A percentile compares a stretch with the other conserved stretches of the same genome.
Evolutionary conservation across 2,797 vertebrate genomes (phyloP).

Genomic region (Moxostoma hubbsi): DNA sequence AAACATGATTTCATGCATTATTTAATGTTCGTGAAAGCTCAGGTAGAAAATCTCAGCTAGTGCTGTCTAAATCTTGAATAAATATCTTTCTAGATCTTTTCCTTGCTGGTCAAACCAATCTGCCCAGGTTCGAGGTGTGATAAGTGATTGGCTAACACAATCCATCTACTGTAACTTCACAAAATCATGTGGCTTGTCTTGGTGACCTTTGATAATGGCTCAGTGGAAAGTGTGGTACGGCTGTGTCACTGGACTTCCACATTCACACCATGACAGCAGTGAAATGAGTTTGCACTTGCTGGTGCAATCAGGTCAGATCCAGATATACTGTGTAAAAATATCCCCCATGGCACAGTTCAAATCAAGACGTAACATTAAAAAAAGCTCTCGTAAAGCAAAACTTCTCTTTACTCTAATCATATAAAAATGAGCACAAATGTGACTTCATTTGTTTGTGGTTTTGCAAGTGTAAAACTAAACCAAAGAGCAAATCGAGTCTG

Average conservation of each 20-base stretch:
- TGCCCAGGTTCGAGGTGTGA: constrained; percentile 26
- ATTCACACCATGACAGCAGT: constrained; percentile 53
- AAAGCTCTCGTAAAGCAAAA: not conserved
- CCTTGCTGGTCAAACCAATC: constrained; percentile 34
- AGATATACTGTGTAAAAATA: constrained; percentile 49
- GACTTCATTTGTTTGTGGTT: constrained; percentile 15
- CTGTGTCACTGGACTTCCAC: constrained; percentile 49
- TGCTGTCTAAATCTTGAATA: not conserved
- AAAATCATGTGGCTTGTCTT: constrained; percentile 26
- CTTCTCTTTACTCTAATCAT: not conserved
- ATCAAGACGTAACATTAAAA: constrained; percentile 28
- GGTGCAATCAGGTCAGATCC: constrained; percentile 62
- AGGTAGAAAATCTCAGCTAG: not conserved
- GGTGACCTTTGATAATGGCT: constrained; percentile 55
- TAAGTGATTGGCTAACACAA: constrained; percentile 41
- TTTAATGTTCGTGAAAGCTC: not conserved
- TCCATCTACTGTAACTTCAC: constrained; percentile 34
- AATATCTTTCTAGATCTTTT: constrained; percentile 26
- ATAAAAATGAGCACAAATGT: constrained; percentile 30
- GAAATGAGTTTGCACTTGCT: constrained; percentile 57
- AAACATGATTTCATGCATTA: not conserved
- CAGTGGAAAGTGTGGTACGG: constrained; percentile 31
- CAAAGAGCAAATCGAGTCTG: constrained; percentile 58
- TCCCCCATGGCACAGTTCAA: constrained; percentile 49
- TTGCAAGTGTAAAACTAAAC: constrained; percentile 38